These are phyloP conservation scores for Hipposideros armiger DNA, from an alignment of 2,113 vertebrate species.

Conservation along the genomic window DNA sequence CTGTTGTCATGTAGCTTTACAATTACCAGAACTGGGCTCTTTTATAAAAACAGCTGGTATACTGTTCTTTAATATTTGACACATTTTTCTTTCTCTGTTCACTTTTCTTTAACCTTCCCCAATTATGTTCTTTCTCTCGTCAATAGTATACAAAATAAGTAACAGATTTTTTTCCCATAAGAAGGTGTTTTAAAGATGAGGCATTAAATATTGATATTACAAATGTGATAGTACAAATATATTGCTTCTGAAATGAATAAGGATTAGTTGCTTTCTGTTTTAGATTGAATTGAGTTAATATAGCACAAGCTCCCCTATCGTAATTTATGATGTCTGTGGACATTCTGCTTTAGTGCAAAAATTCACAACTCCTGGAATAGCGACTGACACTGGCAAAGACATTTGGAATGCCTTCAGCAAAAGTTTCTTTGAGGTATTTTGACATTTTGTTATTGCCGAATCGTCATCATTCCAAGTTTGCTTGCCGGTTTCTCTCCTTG, in stretches of 20 bases:
- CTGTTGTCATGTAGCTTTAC: not conserved
- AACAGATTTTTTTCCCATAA: not conserved
- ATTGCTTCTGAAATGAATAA: slow-evolving; percentile 49
- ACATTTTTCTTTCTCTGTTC: slow-evolving; percentile 20
- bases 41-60: not conserved
- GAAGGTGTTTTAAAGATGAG: not conserved
- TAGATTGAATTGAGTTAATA: not conserved
- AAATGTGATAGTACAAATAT: not conserved
- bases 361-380: not conserved
- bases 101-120: not conserved
- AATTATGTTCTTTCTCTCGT: not conserved
- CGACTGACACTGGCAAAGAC: not conserved
- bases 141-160: not conserved
- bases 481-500: not conserved
- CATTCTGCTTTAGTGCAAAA: not conserved
- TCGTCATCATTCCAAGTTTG: not conserved
- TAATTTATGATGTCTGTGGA: not conserved
- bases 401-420: not conserved
- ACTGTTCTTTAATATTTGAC: not conserved
- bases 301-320: not conserved
- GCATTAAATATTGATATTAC: not conserved
- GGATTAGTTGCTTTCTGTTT: not conserved
- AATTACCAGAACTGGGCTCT: not conserved
- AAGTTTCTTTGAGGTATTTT: not conserved
- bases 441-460: not conserved